Base-by-base conservation (phyloP, 2,888 invertebrate genomes). In the Ommatoiulus sabulosus region DNA sequence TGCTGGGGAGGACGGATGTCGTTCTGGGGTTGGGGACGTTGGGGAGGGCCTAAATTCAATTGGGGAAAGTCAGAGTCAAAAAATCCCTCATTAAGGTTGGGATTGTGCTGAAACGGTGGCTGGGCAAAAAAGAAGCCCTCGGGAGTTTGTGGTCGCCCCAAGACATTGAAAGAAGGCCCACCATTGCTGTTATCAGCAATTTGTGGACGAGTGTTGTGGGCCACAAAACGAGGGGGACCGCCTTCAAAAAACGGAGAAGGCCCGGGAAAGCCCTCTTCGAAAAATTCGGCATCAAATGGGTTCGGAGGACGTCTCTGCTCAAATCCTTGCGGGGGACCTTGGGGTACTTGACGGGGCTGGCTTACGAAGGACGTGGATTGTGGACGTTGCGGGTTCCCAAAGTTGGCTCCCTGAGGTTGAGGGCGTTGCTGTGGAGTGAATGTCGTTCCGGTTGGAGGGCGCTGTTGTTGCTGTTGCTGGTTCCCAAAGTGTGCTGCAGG, bases 1-100 rank as follows among this genome's bases (percentile, higher is more conserved):
- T 87, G 63, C 2, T 87, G 57, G 10, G 24, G 63, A 35, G 57
- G 87, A 87, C 43, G 87, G 15, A 17, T 0, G 15, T 57, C 43
- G 15, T 87, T 43, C 43, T 84, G 88, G 35, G 17, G 87, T 15
- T 84, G 88, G 7, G 88, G 63, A 84, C 44, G 84, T 7, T 88
- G 84, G 46, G 88, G 87, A 44, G 87, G 87, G 1, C 48, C 87
- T 24, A 72, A 24, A 24, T 72, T 72, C 72, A 72, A 24, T 35
- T 52, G 87, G 5, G 48, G 87, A 87, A 87, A 87, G 17, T 24
- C 87, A 44, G 85, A 85, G 7, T 85, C 44, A 10, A 85, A 85
- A 46, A 85, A 85, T 44, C 20, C 85, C 20, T 85, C 85, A 44
- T 85, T 17, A 6, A 44, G 20, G 6, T 20, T 44, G 7, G 85